Percentiles rank a stretch among this genome's conserved stretches.
Evolutionary conservation across 2,888 invertebrate species (phyloP).

Genomic region (Drosophila histrio): DNA sequence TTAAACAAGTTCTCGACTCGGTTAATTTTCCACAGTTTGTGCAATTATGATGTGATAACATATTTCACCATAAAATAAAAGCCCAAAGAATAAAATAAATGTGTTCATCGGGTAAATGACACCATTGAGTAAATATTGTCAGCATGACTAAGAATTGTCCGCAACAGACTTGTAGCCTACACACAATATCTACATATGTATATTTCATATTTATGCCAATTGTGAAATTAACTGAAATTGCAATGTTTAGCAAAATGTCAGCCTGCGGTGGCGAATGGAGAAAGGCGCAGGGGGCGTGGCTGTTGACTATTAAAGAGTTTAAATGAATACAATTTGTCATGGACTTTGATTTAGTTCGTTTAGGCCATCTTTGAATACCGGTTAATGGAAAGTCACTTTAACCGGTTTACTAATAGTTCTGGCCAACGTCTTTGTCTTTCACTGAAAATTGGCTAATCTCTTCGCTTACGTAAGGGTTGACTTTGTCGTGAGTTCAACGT

Average conservation of each 20-base stretch:
- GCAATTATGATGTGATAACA: constrained; percentile 42
- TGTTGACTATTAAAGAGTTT: constrained; percentile 3
- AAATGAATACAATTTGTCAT: constrained; percentile 27
- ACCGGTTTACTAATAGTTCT: constrained; percentile 64
- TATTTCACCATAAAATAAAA: constrained; percentile 41
- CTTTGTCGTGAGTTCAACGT: constrained; percentile 29
- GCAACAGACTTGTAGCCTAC: constrained; percentile 22
- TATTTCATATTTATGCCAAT: not conserved
- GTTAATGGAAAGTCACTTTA: constrained; percentile 53
- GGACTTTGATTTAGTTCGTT: constrained; percentile 15
- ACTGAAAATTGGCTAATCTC: constrained; percentile 50
- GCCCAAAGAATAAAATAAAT: not conserved
- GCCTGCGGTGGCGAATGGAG: constrained; percentile 40
- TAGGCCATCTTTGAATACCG: constrained; percentile 34
- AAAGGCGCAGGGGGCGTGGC: constrained; percentile 36
- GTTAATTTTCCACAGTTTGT: constrained; percentile 30
- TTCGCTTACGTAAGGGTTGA: constrained; percentile 54
- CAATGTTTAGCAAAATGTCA: constrained; percentile 23
- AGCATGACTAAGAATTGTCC: constrained; percentile 53
- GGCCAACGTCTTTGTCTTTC: constrained; percentile 46
- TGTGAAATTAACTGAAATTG: constrained; percentile 28
- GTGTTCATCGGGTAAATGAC: constrained; percentile 35
- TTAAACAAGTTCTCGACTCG: constrained; percentile 41
- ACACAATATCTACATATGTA: not conserved
- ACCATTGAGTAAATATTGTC: constrained; percentile 43